These are phyloP conservation scores for Colossoma macropomum DNA, from an alignment of 2,113 vertebrate species.

Conservation along the genomic window DNA sequence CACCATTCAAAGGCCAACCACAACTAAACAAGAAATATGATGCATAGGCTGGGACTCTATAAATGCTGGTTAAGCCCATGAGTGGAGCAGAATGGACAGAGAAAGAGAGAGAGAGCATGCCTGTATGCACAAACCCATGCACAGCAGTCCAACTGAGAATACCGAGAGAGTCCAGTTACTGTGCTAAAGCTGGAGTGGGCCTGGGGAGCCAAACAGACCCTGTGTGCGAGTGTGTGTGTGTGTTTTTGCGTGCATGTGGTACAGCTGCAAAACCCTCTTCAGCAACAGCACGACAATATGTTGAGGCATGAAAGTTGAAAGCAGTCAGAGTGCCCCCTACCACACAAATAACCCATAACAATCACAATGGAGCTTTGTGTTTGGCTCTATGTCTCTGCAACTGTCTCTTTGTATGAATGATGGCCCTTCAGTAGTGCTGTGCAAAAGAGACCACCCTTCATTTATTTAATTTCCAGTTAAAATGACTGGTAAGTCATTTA, in stretches of 20 bases:
- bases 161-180: slow-evolving; percentile 36
- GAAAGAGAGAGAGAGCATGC: slow-evolving; percentile 2
- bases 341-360: slow-evolving; percentile 29
- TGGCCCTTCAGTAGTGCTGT: background rate
- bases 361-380: background rate
- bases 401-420: background rate
- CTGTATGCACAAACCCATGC: slow-evolving; percentile 21
- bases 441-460: background rate
- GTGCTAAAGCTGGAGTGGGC: slow-evolving; percentile 63
- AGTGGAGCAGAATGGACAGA: slow-evolving; percentile 31
- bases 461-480: no score
- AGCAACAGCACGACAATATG: slow-evolving; percentile 23
- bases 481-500: no score
- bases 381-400: background rate
- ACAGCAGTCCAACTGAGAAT: slow-evolving; percentile 32
- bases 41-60: slow-evolving; percentile 7
- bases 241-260: background rate
- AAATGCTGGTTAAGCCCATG: slow-evolving; percentile 24
- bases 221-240: slow-evolving; percentile 41
- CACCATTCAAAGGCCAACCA: background rate
- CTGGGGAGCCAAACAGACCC: slow-evolving; percentile 84
- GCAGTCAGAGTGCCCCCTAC: slow-evolving; percentile 46
- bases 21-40: background rate
- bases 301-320: slow-evolving; percentile 31
- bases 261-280: slow-evolving; percentile 37